A percentile compares a stretch with the other conserved stretches of the same genome.
Evolutionary conservation across 2,113 vertebrate species (phyloP).

Genomic region (Zapus hudsonius): DNA sequence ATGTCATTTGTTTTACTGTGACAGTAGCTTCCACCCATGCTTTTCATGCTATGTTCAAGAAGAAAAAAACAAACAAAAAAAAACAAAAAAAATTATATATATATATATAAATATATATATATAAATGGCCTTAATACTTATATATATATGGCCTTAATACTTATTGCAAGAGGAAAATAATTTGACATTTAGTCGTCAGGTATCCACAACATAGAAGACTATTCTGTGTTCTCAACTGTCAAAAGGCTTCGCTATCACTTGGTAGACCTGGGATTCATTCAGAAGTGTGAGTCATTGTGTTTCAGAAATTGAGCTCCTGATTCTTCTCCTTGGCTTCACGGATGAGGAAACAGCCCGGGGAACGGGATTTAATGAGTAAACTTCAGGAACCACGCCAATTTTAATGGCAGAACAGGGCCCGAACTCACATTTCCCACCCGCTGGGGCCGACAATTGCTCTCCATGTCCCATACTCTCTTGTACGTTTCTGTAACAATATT

Average conservation of each 20-base stretch:
- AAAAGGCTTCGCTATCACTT: neutral
- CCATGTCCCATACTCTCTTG: neutral
- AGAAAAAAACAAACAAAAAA: neutral
- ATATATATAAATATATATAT: too few relatives aligned
- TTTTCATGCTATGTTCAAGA: neutral
- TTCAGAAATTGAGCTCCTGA: neutral
- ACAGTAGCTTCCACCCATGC: neutral
- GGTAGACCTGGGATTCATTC: neutral
- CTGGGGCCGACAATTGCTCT: neutral
- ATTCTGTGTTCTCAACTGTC: neutral
- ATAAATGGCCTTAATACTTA: neutral
- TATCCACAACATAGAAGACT: neutral
- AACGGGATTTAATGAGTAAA: neutral
- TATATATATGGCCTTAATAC: neutral
- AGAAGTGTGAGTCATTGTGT: conserved; percentile 25
- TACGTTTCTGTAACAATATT: neutral
- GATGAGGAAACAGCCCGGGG: neutral
- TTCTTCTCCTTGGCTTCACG: neutral
- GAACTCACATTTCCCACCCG: neutral
- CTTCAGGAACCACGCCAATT: too few relatives aligned
- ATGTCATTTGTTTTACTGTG: neutral
- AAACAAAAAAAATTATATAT: neutral
- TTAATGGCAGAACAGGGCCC: neutral
- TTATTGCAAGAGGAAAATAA: neutral
- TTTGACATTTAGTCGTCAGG: neutral